These are phyloP conservation scores for Pseudococcus longispinus DNA, from an alignment of 2,888 invertebrate species.

Conservation along the genomic window DNA sequence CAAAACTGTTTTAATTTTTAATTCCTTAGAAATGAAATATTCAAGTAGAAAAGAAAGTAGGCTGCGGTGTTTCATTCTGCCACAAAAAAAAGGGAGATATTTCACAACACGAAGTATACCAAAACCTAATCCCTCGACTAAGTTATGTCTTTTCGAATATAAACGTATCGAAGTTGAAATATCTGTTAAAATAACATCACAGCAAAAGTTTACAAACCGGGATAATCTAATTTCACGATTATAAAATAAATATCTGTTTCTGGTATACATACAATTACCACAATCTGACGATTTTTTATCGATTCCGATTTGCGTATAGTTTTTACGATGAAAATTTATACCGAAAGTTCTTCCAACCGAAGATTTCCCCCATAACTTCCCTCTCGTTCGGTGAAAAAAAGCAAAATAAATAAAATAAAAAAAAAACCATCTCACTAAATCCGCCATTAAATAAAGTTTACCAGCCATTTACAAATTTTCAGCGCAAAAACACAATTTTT, in stretches of 20 bases:
- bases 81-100: too few relatives aligned
- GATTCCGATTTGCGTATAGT: background rate
- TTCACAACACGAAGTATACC: too few relatives aligned
- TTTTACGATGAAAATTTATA: conserved; percentile 1
- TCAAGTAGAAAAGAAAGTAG: background rate
- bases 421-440: background rate
- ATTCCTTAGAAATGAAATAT: background rate
- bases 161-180: background rate
- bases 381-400: background rate
- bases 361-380: background rate
- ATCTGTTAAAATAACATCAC: background rate
- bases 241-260: background rate
- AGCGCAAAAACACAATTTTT: conserved; percentile 10
- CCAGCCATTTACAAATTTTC: conserved; percentile 31
- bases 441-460: conserved; percentile 16
- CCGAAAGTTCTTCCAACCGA: background rate
- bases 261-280: background rate
- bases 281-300: background rate
- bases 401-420: background rate
- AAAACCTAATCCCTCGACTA: background rate
- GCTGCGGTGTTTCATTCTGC: background rate
- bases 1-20: background rate
- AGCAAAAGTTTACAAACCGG: background rate
- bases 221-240: background rate
- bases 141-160: background rate